Base-by-base conservation (phyloP, 1,140 invertebrate genomes). In the Oryctes rhinoceros region DNA sequence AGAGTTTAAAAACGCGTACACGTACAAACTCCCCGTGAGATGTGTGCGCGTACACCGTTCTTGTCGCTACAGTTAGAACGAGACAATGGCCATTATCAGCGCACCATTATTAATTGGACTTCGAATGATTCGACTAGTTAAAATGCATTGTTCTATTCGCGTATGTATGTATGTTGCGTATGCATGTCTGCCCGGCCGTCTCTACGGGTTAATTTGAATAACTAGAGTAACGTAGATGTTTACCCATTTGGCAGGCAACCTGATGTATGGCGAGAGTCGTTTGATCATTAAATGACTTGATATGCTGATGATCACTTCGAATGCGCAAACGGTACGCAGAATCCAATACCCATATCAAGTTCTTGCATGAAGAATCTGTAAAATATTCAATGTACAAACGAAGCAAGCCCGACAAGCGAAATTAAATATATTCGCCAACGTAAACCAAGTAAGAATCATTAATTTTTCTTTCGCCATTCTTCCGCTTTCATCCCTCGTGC, bases 91-190 rank as follows among this genome's bases (percentile, higher is more conserved):
- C 18, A 37, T 71, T 71, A 71, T 71, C 65, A 71, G 65, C 24
- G n/a, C 65, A 71, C 65, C 65, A 71, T 71, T 71, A 35, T 71
- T 71, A 71, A 71, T 71, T 35, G 35, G 24, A 71, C 24, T 37
- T 35, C 35, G 24, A 4, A 20, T 71, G 65, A 30, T 35, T 71
- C 7, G 65, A 71, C 53, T 62, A 35, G 20, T 20, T 24, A 71
- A 37, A 71, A 71, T 20, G 65, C 65, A 71, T 71, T 71, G 65
- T 71, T 71, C 24, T 71, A 37, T 13, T 71, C 15, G 53, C 53
- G 13, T 20, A 13, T 62, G 53, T 20, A 13, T 62, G 53, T 3
- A 44, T 18, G 53, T 15, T 71, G 65, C 24, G 24, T 35, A 18
- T 67, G 65, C 13, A 24, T 37, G 35, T 71, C 65, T 71, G 65